Evolutionary conservation across 2,888 invertebrate species (phyloP), one percentile per base, ranked within the genome.

Genomic region (Iphiclides podalirius): DNA sequence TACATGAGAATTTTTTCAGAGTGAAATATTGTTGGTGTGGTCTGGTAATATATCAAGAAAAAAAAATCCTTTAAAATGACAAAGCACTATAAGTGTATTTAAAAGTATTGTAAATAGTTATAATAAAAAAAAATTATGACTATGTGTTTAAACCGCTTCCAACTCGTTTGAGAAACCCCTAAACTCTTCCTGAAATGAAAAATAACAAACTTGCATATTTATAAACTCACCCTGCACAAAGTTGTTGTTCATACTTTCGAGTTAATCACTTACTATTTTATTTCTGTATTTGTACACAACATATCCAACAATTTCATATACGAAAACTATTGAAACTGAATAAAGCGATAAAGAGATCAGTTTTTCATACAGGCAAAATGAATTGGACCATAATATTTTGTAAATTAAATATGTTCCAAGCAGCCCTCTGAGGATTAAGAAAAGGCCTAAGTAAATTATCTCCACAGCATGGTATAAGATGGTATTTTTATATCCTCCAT

Each of bases 371-470:
- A 62, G 42, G 47, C 88, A 87, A 55, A 90, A 86, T 36, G 74
- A 61, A 20, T 87, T 70, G 0, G 81, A 76, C 4, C 62, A 58
- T 4, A 90, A 35, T 35, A 90, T 80, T 52, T 73, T 71, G 57
- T 70, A 72, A 9, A 89, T 63, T n/a, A 90, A 64, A 57, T 82
- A 86, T 1, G 89, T 85, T 12, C 92, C 92, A 15, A 91, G 60
- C 1, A 90, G 47, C 1, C 91, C 87, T 12, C 92, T 78, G 28
- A 91, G 65, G 0, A 68, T 16, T 7, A 91, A 53, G 60, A 92
- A 92, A 39, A 85, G 49, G 0, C 70, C 13, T 23, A 92, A 70
- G 60, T 91, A 92, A 3, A 71, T 45, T 16, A 84, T 56, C 67
- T 92, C 92, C 4, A 90, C 79, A 7, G 78, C 34, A 4, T 71